Percentiles rank a stretch among this genome's conserved stretches.
Conservation (phyloP, 2,113 vertebrate species). For the Gobiocypris rarus region DNA sequence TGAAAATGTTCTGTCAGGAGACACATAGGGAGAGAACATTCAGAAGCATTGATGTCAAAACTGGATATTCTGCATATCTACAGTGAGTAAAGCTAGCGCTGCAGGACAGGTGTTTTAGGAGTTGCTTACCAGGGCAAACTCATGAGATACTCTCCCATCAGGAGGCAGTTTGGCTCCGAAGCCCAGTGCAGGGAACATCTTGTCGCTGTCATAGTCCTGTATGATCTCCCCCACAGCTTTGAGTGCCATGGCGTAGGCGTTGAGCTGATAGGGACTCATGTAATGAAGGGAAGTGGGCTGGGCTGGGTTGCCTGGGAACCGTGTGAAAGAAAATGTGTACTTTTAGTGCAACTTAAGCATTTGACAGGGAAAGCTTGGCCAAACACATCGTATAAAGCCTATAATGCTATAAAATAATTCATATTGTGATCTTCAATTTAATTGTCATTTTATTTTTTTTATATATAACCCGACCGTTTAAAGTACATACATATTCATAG, state of each 20-base stretch:
- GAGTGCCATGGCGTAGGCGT: constrained; percentile 95
- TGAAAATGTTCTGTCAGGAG: background rate
- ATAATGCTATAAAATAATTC: background rate
- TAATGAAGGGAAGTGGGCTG: constrained; percentile 97
- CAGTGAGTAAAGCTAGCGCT: background rate
- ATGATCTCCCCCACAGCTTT: constrained; percentile 97
- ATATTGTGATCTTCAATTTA: background rate
- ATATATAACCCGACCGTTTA: background rate
- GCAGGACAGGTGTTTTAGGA: background rate
- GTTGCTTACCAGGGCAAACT: constrained; percentile 92
- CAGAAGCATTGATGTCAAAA: background rate
- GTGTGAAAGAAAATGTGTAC: constrained; percentile 43
- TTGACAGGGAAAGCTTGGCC: background rate
- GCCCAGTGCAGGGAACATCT: constrained; percentile 98
- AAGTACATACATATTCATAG: background rate
- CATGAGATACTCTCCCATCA: constrained; percentile 93
- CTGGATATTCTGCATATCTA: background rate
- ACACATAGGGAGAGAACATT: background rate
- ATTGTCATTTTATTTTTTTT: too few species aligned
- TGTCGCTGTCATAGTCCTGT: constrained; percentile 98
- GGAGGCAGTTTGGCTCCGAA: constrained; percentile 97
- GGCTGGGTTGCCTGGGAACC: constrained; percentile 89
- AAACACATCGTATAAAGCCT: background rate
- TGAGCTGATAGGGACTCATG: constrained; percentile 96
- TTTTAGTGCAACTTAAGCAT: background rate